Evolutionary conservation across 2,888 invertebrate genomes (phyloP), one percentile per base, ranked within the genome.

Genomic region (Metopia argyrocephala): DNA sequence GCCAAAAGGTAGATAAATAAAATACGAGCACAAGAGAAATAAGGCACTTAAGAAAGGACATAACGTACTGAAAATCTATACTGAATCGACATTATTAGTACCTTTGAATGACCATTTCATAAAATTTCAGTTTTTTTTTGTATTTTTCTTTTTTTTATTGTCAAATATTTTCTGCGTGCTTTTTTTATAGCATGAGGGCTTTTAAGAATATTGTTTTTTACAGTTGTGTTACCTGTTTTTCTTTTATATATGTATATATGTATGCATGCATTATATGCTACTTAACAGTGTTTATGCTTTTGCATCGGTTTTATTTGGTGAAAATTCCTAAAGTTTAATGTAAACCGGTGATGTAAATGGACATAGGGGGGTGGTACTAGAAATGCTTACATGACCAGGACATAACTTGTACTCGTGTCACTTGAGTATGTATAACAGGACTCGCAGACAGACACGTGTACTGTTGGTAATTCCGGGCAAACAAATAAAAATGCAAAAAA

Each of bases 41-140:
- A 48, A n/a, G 61, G 54, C 18, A 48, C 20, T 56, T 61, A 66
- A 75, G 27, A 76, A 48, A 65, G 45, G 62, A 80, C 71, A 12
- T 76, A 80, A 66, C 76, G 57, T 80, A 59, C 76, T 76, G 76
- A 76, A 80, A 80, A 80, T 80, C 71, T 76, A 73, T 80, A 80
- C 76, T 80, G 71, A 80, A 80, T 48, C 68, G 50, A 73, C 76
- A 80, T 80, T 76, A 80, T 80, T 80, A 73, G 76, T 76, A 76
- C 76, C 70, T 66, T n/a, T n/a, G n/a, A n/a, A n/a, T n/a, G n/a
- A n/a, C n/a, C 62, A 73, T 76, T 31, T 61, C 66, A 12, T 57
- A 20, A 28, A 38, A 15, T 38, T 31, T 61, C 31, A 38, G n/a
- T n/a, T n/a, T 56, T 66, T 62, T 57, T n/a, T 50, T 54, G 21